phyloP scores from a whole-genome alignment of 2,113 vertebrate species.

The Candoia aspera region DNA sequence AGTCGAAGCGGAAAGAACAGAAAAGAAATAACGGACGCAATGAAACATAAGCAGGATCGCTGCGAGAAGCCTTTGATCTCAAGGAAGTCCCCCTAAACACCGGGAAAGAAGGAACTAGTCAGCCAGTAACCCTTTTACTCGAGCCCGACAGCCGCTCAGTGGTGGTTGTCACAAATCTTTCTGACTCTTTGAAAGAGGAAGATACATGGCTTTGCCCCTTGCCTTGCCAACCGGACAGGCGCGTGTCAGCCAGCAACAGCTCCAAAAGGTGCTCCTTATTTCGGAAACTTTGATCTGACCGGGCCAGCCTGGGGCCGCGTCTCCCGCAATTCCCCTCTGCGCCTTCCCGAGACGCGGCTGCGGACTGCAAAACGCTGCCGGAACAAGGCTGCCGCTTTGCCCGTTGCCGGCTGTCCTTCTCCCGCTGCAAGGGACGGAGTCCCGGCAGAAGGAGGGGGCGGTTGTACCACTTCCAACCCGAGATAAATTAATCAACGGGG shows the following conservation, averaged over 20 bases:
- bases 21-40: neutral
- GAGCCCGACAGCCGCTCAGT: neutral
- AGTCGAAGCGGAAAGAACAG: neutral
- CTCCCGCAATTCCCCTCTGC: neutral
- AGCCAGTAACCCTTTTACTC: neutral
- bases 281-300: neutral
- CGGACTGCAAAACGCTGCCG: neutral
- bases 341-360: too few relatives aligned
- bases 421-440: neutral
- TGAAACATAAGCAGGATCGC: neutral
- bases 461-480: neutral
- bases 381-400: neutral
- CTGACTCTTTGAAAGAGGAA: neutral
- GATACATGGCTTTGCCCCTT: neutral
- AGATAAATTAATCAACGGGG: neutral
- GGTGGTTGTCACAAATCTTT: neutral
- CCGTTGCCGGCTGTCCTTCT: neutral
- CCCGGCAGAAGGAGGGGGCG: neutral
- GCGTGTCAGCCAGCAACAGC: neutral
- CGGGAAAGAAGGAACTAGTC: neutral
- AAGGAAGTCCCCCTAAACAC: neutral
- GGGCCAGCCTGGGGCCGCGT: neutral
- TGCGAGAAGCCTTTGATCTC: neutral
- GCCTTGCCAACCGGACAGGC: neutral
- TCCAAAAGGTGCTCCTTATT: neutral